phyloP scores from a whole-genome alignment of 2,888 invertebrate species.

The Prenolepis imparis region DNA sequence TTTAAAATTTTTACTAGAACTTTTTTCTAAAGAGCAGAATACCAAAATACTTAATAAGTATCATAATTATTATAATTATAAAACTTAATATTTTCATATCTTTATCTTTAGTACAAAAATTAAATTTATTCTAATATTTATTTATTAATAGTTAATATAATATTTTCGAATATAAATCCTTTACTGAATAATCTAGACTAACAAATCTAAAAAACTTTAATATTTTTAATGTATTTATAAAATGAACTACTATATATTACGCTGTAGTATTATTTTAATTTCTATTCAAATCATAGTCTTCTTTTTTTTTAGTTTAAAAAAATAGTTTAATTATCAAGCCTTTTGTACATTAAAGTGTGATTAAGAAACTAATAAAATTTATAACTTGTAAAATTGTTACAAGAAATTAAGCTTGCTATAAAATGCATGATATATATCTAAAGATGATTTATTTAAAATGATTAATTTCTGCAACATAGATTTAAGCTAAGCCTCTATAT shows the following conservation, averaged over 20 bases:
- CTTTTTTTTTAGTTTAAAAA: background rate
- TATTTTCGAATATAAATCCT: background rate
- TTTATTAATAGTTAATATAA: too few species aligned
- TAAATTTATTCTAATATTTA: background rate
- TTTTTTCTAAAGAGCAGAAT: background rate
- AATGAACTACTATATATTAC: background rate
- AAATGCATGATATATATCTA: too few species aligned
- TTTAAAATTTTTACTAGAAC: background rate
- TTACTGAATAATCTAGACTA: background rate
- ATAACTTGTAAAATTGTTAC: too few species aligned
- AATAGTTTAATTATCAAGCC: background rate
- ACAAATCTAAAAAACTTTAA: background rate
- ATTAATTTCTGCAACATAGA: background rate
- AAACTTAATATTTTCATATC: background rate
- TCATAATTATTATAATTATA: background rate
- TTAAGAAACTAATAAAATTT: background rate
- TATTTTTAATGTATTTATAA: background rate
- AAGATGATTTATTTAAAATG: too few species aligned
- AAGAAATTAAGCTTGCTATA: background rate
- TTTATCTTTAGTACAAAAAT: background rate
- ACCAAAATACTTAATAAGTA: background rate
- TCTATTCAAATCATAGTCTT: background rate
- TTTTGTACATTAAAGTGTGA: background rate
- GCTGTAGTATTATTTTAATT: constrained; percentile 1
- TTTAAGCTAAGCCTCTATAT: background rate